phyloP scores from a whole-genome alignment of 2,888 invertebrate genomes.

The Acanthosepion lycidas region DNA sequence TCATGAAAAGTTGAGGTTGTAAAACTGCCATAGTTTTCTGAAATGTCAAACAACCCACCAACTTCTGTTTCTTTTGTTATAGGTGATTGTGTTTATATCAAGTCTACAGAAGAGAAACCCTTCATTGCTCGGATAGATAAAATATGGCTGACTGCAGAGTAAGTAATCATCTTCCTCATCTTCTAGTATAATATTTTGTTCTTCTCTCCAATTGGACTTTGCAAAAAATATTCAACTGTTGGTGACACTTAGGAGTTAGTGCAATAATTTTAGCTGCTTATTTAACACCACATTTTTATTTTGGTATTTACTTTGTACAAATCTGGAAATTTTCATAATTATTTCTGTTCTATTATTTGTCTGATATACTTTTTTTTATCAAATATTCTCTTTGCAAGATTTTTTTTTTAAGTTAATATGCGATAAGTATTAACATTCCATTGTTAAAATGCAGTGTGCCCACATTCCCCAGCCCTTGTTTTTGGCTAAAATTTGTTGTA shows the following conservation, averaged over 20 bases:
- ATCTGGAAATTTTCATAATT: too few species aligned
- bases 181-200: background rate
- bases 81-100: constrained; percentile 95
- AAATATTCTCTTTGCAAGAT: background rate
- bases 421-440: too few species aligned
- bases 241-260: background rate
- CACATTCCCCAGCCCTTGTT: background rate
- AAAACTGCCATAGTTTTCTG: background rate
- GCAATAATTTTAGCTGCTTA: too few species aligned
- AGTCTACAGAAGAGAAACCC: constrained; percentile 86
- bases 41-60: background rate
- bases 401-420: too few species aligned
- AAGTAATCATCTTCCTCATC: constrained; percentile 74
- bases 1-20: too few species aligned
- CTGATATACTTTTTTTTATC: too few species aligned
- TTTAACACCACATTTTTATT: too few species aligned
- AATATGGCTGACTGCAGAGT: constrained; percentile 94
- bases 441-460: too few species aligned
- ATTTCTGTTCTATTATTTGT: too few species aligned
- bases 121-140: constrained; percentile 93
- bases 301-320: too few species aligned
- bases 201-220: too few species aligned
- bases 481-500: background rate
- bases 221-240: too few species aligned
- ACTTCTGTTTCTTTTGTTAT: constrained; percentile 46